These are phyloP conservation scores for Dromiciops gliroides DNA, from an alignment of 2,113 vertebrate species.

Conservation along the genomic window DNA sequence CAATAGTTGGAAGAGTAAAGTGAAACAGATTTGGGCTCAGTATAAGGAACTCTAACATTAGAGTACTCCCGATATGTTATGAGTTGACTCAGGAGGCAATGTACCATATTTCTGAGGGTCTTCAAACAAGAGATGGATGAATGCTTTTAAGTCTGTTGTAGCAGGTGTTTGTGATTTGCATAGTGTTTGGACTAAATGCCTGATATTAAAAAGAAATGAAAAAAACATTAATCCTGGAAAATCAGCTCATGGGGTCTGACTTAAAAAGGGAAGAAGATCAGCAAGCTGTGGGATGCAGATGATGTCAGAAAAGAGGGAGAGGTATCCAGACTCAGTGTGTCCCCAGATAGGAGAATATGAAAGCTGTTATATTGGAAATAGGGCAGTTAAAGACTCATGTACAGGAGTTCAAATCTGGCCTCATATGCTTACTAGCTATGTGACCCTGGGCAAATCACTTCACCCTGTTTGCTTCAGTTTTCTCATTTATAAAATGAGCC, in stretches of 20 bases:
- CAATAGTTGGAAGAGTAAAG: background rate
- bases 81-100: background rate
- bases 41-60: background rate
- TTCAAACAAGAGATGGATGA: background rate
- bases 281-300: background rate
- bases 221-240: background rate
- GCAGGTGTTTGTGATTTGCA: background rate
- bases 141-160: background rate
- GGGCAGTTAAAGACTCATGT: background rate
- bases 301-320: background rate
- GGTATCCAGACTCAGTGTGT: background rate
- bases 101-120: background rate
- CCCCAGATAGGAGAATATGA: background rate
- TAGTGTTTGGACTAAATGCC: background rate
- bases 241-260: background rate
- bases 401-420: background rate
- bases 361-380: background rate
- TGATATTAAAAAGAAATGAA: background rate
- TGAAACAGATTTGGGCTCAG: background rate
- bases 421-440: background rate
- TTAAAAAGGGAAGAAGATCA: background rate
- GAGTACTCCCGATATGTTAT: background rate
- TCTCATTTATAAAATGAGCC: background rate
- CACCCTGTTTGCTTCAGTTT: background rate
- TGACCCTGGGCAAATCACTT: background rate